A percentile compares a stretch with the other conserved stretches of the same genome.
These are phyloP conservation scores for Eugnorisma glareosa DNA, from an alignment of 2,888 invertebrate species.

Conservation along the genomic window DNA sequence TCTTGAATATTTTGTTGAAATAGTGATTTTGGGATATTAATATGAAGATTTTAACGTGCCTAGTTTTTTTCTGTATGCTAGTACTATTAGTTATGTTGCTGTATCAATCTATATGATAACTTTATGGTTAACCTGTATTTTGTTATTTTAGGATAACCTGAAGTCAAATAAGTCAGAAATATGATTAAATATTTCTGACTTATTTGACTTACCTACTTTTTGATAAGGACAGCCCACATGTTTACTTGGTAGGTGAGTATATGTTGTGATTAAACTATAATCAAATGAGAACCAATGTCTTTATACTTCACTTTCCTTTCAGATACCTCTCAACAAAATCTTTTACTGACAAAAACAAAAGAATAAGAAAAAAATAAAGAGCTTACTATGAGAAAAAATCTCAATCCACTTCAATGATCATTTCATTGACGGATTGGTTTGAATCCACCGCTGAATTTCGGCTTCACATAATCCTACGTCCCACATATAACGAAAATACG, in stretches of 20 bases:
- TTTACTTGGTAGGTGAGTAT: background rate
- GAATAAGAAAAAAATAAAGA: background rate
- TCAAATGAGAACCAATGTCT: background rate
- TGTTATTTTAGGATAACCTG: background rate
- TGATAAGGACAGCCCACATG: background rate
- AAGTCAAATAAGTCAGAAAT: too few relatives aligned
- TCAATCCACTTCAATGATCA: slow-evolving; percentile 27
- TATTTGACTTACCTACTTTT: background rate
- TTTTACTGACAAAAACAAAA: background rate
- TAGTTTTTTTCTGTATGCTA: too few relatives aligned
- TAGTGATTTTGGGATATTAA: background rate
- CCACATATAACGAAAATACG: slow-evolving; percentile 26
- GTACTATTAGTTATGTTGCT: too few relatives aligned
- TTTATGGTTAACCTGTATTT: background rate
- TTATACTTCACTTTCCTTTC: background rate
- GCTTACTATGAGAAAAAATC: slow-evolving; percentile 11
- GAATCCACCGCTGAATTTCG: slow-evolving; percentile 33
- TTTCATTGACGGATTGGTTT: slow-evolving; percentile 53
- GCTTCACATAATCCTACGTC: slow-evolving; percentile 38
- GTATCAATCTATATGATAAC: background rate
- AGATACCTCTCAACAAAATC: background rate
- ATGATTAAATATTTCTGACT: background rate
- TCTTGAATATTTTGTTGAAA: background rate
- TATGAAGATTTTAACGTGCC: background rate
- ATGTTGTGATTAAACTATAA: background rate